Conservation (phyloP, 2,888 invertebrate species). For the Zygaena filipendulae region DNA sequence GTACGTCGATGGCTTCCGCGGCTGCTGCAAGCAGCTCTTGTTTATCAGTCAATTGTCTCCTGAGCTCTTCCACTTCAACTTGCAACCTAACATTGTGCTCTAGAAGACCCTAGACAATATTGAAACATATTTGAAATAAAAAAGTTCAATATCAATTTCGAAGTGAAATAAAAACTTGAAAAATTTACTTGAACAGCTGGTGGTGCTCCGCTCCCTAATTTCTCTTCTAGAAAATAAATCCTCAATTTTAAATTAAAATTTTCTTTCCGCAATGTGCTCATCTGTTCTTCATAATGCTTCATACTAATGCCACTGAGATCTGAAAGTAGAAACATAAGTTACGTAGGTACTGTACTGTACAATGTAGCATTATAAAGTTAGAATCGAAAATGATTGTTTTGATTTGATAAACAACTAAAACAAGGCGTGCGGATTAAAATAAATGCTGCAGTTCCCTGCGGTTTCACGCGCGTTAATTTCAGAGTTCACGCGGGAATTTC, state of each 20-base stretch:
- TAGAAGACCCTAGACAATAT: constrained; percentile 41
- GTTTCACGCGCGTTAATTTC: no score
- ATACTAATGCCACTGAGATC: constrained; percentile 82
- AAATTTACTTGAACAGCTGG: constrained; percentile 74
- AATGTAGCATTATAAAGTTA: no score
- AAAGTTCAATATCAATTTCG: no score
- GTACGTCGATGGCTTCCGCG: constrained; percentile 81
- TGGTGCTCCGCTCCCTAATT: constrained; percentile 74
- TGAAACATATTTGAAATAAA: neutral
- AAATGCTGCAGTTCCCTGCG: no score
- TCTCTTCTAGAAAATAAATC: constrained; percentile 91
- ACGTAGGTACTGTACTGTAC: no score
- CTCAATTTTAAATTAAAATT: constrained; percentile 93
- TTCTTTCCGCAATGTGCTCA: constrained; percentile 85
- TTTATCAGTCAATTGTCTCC: constrained; percentile 82
- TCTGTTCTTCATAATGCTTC: constrained; percentile 91
- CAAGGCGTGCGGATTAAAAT: no score
- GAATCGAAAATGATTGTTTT: no score
- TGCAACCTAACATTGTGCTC: constrained; percentile 63
- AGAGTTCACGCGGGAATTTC: no score
- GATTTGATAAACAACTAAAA: no score
- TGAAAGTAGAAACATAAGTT: no score
- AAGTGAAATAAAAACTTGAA: no score
- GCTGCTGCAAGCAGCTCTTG: constrained; percentile 87
- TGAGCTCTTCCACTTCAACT: constrained; percentile 81